These are phyloP conservation scores for Smutsia temminckii DNA, from an alignment of 2,797 vertebrate species.

Conservation along the genomic window DNA sequence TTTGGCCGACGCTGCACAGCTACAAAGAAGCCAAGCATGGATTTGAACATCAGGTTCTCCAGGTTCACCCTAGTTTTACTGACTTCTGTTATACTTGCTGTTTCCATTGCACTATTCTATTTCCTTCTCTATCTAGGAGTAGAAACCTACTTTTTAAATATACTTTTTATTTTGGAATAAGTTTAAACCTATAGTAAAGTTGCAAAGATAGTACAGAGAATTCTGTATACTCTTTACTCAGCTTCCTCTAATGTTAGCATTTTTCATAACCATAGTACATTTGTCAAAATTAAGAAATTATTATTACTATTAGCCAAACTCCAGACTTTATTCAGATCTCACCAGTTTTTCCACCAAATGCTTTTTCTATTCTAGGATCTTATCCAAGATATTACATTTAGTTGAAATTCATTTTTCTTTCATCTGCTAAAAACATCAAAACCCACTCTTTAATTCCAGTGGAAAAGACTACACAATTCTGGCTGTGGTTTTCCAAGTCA, in stretches of 20 bases:
- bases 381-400: neutral
- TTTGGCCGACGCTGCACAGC: neutral
- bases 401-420: neutral
- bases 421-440: neutral
- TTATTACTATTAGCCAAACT: neutral
- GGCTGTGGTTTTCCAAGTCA: neutral
- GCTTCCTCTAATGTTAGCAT: neutral
- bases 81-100: neutral
- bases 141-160: neutral
- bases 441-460: neutral
- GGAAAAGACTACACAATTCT: neutral
- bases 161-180: conserved; percentile 1
- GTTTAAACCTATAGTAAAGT: neutral
- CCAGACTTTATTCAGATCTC: neutral
- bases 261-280: neutral
- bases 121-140: neutral
- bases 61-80: neutral
- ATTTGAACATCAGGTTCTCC: neutral
- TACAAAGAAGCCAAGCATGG: neutral
- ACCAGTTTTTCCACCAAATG: neutral
- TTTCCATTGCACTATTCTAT: neutral
- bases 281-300: conserved; percentile 5
- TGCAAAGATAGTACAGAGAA: neutral
- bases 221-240: neutral
- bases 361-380: neutral